Evolutionary conservation across 1,140 invertebrate genomes (phyloP), one percentile per base, ranked within the genome.

Genomic region (Papilio polyxenes): DNA sequence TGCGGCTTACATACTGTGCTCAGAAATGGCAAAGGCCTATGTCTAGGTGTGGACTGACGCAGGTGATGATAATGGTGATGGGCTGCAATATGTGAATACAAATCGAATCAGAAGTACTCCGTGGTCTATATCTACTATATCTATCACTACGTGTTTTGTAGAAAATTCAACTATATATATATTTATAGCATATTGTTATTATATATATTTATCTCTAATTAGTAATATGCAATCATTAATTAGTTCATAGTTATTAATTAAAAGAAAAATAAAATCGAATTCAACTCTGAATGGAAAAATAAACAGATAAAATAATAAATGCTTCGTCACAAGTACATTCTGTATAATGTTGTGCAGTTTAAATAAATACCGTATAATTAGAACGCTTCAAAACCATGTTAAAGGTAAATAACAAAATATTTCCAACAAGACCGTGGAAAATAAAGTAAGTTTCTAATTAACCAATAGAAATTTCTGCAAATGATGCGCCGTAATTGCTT

Each of bases 371-470:
- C 37, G 23, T 72, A 37, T 72, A 72, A 72, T 37, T 40, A 72
- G 13, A 72, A 37, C 37, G 59, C 59, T 62, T 20, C 17, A 23
- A 56, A 56, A 62, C 59, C 59, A 9, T 23, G 23, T 40, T 72
- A 17, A 40, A 37, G 37, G 13, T 37, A 72, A 72, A 37, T 37
- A 72, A 72, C 9, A 15, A 72, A 72, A 37, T 13, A 13, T 72
- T 72, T 40, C 31, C 65, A 72, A 72, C 65, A 40, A 72, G 37
- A 72, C 31, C 65, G 31, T 37, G 23, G 20, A 65, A 31, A 40
- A 72, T 40, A 9, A 40, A 72, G 65, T 72, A 72, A 40, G 17
- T 11, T 37, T 72, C 65, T 72, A 72, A 72, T 72, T 72, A 72
- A 72, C 31, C 40, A 72, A 37, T 3, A 72, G 31, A 72, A 72